Conservation (phyloP, 2,888 invertebrate genomes). For the Phymatocera aterrima region DNA sequence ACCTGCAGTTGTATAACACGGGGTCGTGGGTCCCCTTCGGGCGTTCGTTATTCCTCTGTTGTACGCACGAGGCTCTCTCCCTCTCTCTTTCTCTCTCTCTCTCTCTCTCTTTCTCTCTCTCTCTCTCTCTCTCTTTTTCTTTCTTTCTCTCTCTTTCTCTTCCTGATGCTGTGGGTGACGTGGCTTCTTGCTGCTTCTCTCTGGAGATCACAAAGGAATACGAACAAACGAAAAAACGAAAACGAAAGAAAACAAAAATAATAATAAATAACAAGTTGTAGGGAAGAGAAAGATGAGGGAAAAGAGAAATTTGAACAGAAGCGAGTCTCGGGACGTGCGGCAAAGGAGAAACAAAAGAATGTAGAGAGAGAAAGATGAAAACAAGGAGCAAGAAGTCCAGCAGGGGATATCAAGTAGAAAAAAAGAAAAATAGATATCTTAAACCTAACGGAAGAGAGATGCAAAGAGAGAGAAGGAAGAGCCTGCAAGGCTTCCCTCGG, state of each 20-base stretch:
- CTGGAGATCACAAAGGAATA: constrained; percentile 31
- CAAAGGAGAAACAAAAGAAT: not conserved
- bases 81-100: too few species aligned
- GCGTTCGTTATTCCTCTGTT: constrained; percentile 14
- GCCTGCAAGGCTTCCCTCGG: too few species aligned
- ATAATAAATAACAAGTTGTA: not conserved
- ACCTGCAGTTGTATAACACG: constrained; percentile 33
- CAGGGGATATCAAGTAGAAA: not conserved
- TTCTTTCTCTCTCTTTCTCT: not conserved
- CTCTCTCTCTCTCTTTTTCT: not conserved
- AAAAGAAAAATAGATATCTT: not conserved
- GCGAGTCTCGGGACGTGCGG: not conserved
- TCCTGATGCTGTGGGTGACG: constrained; percentile 25
- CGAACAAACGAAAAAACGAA: constrained; percentile 25
- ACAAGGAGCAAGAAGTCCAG: not conserved
- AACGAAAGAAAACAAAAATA: not conserved
- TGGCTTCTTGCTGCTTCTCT: constrained; percentile 20
- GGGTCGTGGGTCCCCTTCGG: not conserved
- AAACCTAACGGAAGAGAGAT: not conserved
- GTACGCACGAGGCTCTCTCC: too few species aligned
- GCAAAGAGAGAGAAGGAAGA: too few species aligned
- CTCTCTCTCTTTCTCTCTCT: not conserved
- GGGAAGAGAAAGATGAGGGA: not conserved
- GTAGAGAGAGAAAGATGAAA: not conserved
- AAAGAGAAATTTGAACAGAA: not conserved